phyloP scores from a whole-genome alignment of 2,797 vertebrate species.

The Esox lucius region DNA sequence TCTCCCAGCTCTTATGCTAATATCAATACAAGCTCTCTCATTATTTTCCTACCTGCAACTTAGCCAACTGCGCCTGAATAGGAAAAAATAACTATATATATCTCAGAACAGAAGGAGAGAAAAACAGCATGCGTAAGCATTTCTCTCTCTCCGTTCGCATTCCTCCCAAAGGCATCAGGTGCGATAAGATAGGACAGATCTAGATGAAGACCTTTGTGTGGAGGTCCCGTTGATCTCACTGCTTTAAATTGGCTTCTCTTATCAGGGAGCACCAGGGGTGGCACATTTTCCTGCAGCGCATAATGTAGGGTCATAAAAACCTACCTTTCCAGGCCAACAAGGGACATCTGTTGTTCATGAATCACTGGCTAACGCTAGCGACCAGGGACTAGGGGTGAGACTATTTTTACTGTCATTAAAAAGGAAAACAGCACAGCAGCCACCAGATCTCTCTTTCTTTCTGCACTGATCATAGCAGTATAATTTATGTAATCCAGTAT shows the following conservation, averaged over 20 bases:
- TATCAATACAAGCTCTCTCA: background rate
- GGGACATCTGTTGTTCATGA: slow-evolving; percentile 1
- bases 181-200: background rate
- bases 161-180: background rate
- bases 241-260: slow-evolving; percentile 1
- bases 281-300: background rate
- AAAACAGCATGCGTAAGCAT: background rate
- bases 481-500: slow-evolving; percentile 25
- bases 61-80: background rate
- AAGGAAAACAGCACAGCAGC: background rate
- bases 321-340: background rate
- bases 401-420: background rate
- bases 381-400: background rate
- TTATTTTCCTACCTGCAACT: background rate
- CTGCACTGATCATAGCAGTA: background rate
- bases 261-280: background rate
- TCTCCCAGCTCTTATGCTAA: background rate
- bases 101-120: background rate
- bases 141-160: background rate
- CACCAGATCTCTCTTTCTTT: too few species aligned
- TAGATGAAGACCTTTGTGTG: slow-evolving; percentile 6
- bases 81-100: background rate
- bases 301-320: slow-evolving; percentile 2
- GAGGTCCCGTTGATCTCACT: background rate
- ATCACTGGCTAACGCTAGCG: background rate